phyloP scores from a whole-genome alignment of 2,888 invertebrate genomes.

The Polydesmus complanatus region DNA sequence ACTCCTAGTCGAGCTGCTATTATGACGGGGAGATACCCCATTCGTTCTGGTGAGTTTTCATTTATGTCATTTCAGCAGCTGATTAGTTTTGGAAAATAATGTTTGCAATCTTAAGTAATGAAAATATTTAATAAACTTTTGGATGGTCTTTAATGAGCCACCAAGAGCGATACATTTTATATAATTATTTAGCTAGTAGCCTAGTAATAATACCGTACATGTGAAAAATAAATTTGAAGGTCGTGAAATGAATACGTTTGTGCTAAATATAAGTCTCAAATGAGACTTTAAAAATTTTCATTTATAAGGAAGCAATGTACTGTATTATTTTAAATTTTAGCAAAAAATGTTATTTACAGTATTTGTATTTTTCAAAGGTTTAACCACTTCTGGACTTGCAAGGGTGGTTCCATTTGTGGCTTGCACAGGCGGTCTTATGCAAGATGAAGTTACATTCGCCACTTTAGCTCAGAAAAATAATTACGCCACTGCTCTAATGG shows the following conservation, averaged over 20 bases:
- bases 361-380: conserved; percentile 6
- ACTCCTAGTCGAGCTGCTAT: conserved; percentile 39
- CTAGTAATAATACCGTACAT: too few relatives aligned
- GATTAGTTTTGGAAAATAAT: too few relatives aligned
- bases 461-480: conserved; percentile 32
- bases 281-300: not conserved
- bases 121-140: too few relatives aligned
- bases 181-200: too few relatives aligned
- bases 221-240: too few relatives aligned
- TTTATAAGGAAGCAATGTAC: not conserved
- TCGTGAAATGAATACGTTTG: too few relatives aligned
- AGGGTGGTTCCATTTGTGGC: conserved; percentile 11
- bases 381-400: conserved; percentile 7
- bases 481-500: conserved; percentile 32
- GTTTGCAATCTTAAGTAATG: too few relatives aligned
- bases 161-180: too few relatives aligned
- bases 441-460: conserved; percentile 35
- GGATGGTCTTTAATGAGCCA: too few relatives aligned
- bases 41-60: conserved; percentile 26
- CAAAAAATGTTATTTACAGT: not conserved
- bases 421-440: conserved; percentile 32
- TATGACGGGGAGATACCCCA: conserved; percentile 35
- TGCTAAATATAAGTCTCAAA: too few relatives aligned
- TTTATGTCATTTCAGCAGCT: too few relatives aligned
- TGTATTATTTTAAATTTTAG: not conserved